phyloP scores from a whole-genome alignment of 2,113 vertebrate species.

The Cryptomyrus ogoouensis region DNA sequence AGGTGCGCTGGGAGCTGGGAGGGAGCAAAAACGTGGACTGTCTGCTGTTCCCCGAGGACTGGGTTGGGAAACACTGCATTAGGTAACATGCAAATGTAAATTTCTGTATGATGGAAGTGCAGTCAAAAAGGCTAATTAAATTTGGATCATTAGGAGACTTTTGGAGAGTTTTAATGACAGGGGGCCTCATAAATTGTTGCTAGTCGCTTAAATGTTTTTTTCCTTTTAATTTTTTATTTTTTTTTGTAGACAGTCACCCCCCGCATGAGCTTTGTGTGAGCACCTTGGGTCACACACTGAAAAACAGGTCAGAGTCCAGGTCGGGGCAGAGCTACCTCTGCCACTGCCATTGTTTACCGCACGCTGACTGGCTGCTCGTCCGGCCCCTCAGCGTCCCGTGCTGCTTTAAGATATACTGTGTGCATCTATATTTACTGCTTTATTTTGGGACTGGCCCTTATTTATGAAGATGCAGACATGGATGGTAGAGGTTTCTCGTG shows the following conservation, averaged over 20 bases:
- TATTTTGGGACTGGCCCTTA: constrained; percentile 29
- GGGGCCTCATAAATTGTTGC: neutral
- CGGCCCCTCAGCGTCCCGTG: neutral
- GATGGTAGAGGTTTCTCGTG: constrained; percentile 15
- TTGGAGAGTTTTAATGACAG: neutral
- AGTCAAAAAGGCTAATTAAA: neutral
- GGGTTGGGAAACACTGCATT: too few species aligned
- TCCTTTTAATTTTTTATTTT: too few species aligned
- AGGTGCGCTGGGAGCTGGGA: too few species aligned
- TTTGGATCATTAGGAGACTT: neutral
- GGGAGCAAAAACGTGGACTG: too few species aligned
- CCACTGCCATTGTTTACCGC: neutral
- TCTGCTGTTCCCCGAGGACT: too few species aligned
- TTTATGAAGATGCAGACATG: constrained; percentile 28
- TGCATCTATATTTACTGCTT: constrained; percentile 35
- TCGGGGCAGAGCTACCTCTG: neutral
- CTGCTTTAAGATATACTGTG: neutral
- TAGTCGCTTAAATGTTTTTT: neutral
- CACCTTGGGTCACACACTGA: neutral
- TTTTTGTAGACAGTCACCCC: too few species aligned
- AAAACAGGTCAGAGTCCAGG: constrained; percentile 1
- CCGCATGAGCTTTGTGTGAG: neutral
- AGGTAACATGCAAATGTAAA: neutral
- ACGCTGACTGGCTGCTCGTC: neutral
- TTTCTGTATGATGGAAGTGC: neutral